Evolutionary conservation across 2,113 vertebrate species (phyloP).

Genomic region (Mohoua ochrocephala): DNA sequence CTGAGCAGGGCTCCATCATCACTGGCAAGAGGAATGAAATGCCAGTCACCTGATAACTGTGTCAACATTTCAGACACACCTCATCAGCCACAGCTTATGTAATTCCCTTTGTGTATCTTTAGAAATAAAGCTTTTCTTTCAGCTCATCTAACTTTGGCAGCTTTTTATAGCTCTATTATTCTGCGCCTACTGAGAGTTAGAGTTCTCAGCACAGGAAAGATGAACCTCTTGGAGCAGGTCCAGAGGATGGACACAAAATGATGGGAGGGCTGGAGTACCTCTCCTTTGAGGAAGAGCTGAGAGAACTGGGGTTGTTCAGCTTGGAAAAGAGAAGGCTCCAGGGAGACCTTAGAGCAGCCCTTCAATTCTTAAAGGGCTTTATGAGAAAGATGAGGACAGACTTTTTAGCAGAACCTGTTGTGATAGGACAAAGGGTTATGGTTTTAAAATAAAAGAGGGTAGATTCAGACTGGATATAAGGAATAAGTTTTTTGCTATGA

Average conservation of each 20-base stretch:
- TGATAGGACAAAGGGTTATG: background rate
- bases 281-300: background rate
- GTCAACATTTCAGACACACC: conserved; percentile 39
- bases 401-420: background rate
- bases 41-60: conserved; percentile 39
- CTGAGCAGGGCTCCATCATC: background rate
- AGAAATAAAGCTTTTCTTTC: conserved; percentile 20
- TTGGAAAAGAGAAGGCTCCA: background rate
- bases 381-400: background rate
- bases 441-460: background rate
- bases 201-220: background rate
- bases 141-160: background rate
- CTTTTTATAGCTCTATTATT: conserved; percentile 35
- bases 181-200: background rate
- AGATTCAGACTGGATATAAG: background rate
- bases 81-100: conserved; percentile 18
- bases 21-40: conserved; percentile 15
- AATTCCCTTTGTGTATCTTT: conserved; percentile 39
- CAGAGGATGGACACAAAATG: background rate
- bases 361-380: background rate
- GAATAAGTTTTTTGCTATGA: background rate
- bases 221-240: background rate
- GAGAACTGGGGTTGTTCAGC: background rate
- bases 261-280: background rate
- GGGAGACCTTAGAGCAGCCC: background rate